Percentiles rank a stretch among this genome's conserved stretches.
Evolutionary conservation across 2,888 invertebrate genomes (phyloP).

Genomic region (Acanthoscelides obtectus): DNA sequence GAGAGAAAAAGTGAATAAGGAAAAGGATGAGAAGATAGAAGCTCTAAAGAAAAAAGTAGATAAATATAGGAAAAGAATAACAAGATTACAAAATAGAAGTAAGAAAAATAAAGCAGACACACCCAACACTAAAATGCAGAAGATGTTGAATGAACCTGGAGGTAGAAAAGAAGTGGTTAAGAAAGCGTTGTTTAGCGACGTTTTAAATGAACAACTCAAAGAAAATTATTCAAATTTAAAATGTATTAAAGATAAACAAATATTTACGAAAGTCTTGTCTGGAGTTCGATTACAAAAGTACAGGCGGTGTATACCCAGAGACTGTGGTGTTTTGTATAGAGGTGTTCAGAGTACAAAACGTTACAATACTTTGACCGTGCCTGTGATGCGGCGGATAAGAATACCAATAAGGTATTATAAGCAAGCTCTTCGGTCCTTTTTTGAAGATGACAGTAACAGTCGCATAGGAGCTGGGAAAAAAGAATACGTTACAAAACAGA

Average conservation of each 20-base stretch:
- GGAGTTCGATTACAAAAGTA: neutral
- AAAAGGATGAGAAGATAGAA: neutral
- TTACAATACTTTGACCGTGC: too few species aligned
- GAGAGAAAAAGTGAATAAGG: neutral
- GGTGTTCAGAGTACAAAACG: too few species aligned
- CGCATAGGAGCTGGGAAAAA: too few species aligned
- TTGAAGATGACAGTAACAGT: too few species aligned
- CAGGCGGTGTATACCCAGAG: neutral
- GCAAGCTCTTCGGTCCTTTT: too few species aligned
- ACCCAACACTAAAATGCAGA: neutral
- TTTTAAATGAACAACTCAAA: slow-evolving; percentile 2
- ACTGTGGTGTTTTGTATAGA: neutral
- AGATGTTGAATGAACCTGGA: neutral
- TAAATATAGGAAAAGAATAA: neutral
- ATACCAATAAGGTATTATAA: too few species aligned
- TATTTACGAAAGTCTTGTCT: slow-evolving; percentile 1
- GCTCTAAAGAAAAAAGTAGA: neutral
- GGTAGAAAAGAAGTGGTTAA: slow-evolving; percentile 4
- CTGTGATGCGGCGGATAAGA: too few species aligned
- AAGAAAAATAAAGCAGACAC: too few species aligned
- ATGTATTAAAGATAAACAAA: slow-evolving; percentile 1
- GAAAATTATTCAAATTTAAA: slow-evolving; percentile 2
- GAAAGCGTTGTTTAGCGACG: slow-evolving; percentile 3
- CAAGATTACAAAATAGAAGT: too few species aligned
- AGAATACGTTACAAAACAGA: too few species aligned